Evolutionary conservation across 2,113 vertebrate genomes (phyloP).

Genomic region (Campylomormyrus numenius): DNA sequence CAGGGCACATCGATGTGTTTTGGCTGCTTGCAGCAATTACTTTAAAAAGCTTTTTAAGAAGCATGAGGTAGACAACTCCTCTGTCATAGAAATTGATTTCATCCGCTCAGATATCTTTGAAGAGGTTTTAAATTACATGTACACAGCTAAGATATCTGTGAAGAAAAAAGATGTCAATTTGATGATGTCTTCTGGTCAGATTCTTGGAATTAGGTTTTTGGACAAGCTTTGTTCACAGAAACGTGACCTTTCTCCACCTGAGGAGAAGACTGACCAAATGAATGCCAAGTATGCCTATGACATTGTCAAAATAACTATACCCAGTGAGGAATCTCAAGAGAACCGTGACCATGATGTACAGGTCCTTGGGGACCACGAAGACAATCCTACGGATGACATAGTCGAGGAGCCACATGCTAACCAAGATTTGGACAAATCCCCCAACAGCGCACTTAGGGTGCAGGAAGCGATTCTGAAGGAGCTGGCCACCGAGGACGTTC

Average conservation of each 20-base stretch:
- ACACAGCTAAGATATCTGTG: conserved; percentile 90
- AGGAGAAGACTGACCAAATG: conserved; percentile 69
- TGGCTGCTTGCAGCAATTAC: conserved; percentile 92
- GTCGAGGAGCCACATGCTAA: conserved; percentile 73
- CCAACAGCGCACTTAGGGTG: conserved; percentile 74
- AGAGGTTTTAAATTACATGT: conserved; percentile 97
- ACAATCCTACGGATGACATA: conserved; percentile 71
- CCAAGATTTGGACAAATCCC: conserved; percentile 77
- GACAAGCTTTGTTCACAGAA: conserved; percentile 97
- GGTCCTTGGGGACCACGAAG: conserved; percentile 88
- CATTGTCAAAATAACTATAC: conserved; percentile 71
- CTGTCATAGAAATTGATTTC: conserved; percentile 92
- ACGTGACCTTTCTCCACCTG: conserved; percentile 79
- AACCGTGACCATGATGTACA: conserved; percentile 76
- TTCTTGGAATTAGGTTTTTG: conserved; percentile 90
- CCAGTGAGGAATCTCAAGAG: conserved; percentile 66
- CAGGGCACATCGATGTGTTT: conserved; percentile 84
- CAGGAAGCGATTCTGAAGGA: conserved; percentile 96
- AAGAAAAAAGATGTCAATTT: conserved; percentile 94
- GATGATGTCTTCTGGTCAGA: conserved; percentile 98
- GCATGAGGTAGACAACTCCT: conserved; percentile 87
- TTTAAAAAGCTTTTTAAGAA: conserved; percentile 97
- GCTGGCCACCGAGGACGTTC: conserved; percentile 88
- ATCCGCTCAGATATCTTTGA: conserved; percentile 95
- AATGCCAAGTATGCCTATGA: conserved; percentile 68